Evolutionary conservation across 2,113 vertebrate genomes (phyloP), one percentile per base, ranked within the genome.

Genomic region (Sylvilagus bachmani): DNA sequence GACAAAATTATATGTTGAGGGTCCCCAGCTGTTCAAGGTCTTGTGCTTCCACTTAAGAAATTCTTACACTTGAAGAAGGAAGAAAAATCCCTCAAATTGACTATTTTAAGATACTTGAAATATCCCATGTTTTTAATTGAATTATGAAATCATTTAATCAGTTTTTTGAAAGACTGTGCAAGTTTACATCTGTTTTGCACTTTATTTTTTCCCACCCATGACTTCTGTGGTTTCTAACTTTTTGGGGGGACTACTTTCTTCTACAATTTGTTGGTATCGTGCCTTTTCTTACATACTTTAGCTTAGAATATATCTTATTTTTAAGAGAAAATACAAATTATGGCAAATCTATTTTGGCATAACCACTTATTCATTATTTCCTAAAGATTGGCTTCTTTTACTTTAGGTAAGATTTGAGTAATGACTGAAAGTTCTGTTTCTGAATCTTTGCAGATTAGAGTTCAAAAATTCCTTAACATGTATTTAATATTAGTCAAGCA

Each of bases 41-140:
- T 94, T 80, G 17, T 36, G 71, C 82, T 96, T 93, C 84, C 27
- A 51, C 55, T 78, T 83, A 82, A 75, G 74, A 86, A 64, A 85
- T 92, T 77, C 36, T 94, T 92, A 29, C n/a, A n/a, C 33, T 71
- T 81, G 55, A 86, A 31, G 44, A 80, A 83, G 44, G 49, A 24
- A 67, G 22, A 80, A 44, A 69, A 77, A 10, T 29, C 14, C 31
- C 3, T 90, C 9, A 71, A 29, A n/a, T 55, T 64, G 51, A 94
- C 11, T 33, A 3, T 77, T 7, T 49, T 70, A 38, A 81, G 33
- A 77, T 73, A 73, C 11, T 53, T 89, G 24, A 83, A 71, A 94
- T 93, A 38, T n/a, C 24, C 25, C 64, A 0, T 9, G 10, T 55
- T 93, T 95, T 74, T 61, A 66, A 55, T 91, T 90, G 69, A 95